Percentiles rank a stretch among this genome's conserved stretches.
phyloP scores from a whole-genome alignment of 2,113 vertebrate species.

The Sylvietta virens region DNA sequence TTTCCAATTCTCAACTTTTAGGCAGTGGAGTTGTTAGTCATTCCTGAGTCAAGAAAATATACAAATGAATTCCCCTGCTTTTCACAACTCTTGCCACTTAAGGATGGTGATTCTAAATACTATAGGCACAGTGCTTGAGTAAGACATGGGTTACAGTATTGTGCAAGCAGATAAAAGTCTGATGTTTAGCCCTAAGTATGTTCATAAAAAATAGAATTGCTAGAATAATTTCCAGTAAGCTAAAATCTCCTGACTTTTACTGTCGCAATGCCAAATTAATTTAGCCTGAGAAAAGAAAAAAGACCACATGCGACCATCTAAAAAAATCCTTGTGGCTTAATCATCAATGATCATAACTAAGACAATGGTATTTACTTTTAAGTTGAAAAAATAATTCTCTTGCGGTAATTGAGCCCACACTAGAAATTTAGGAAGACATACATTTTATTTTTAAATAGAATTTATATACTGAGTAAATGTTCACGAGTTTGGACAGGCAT shows the following conservation, averaged over 20 bases:
- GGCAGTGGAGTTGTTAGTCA: not conserved
- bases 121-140: not conserved
- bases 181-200: not conserved
- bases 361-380: not conserved
- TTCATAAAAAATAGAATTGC: not conserved
- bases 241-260: not conserved
- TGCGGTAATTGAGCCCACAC: not conserved
- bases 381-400: not conserved
- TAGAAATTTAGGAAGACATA: not conserved
- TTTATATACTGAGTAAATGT: not conserved
- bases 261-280: not conserved
- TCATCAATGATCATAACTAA: not conserved
- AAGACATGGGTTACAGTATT: not conserved
- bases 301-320: not conserved
- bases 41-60: not conserved
- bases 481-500: not conserved
- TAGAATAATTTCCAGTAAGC: not conserved
- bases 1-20: not conserved
- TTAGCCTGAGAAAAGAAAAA: not conserved
- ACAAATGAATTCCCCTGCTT: not conserved
- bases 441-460: not conserved
- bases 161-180: not conserved
- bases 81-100: not conserved
- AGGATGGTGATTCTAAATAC: not conserved
- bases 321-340: not conserved